A percentile compares a stretch with the other conserved stretches of the same genome.
Conservation (phyloP, 2,797 vertebrate species). For the Pseudochirops corinnae region DNA sequence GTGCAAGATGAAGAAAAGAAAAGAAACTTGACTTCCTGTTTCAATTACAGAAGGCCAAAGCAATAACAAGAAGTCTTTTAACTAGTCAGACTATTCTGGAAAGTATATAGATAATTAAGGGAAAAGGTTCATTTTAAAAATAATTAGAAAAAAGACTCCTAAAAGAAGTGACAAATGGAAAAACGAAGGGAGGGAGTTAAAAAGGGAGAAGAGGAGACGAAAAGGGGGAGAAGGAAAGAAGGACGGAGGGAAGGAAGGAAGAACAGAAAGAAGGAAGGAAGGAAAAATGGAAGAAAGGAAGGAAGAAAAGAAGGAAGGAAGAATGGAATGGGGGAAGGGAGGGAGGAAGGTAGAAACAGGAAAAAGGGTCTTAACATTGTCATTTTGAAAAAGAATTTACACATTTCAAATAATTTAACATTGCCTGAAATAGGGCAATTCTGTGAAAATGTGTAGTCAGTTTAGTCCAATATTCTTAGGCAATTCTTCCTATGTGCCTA, state of each 20-base stretch:
- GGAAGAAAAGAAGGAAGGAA: neutral
- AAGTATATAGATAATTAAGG: neutral
- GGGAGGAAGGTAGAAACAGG: neutral
- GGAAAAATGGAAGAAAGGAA: neutral
- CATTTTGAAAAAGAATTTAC: neutral
- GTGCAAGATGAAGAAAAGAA: constrained; percentile 15
- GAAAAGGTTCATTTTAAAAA: neutral
- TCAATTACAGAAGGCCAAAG: neutral
- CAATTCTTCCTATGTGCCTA: accelerated
- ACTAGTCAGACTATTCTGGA: neutral
- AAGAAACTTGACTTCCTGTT: constrained; percentile 35
- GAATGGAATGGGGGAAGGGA: too few relatives aligned
- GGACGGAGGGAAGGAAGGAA: neutral
- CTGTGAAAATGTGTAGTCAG: accelerated
- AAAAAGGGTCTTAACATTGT: neutral
- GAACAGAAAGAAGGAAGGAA: neutral
- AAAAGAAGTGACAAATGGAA: neutral
- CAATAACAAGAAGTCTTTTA: constrained; percentile 17
- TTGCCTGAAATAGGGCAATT: neutral
- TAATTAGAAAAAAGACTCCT: neutral
- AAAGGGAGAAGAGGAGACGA: neutral
- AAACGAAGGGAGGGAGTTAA: neutral
- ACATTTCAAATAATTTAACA: neutral
- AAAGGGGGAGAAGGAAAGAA: neutral
- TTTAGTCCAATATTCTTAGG: neutral